Conservation (phyloP, 2,888 invertebrate species). For the Lepidochrysops patricia region DNA sequence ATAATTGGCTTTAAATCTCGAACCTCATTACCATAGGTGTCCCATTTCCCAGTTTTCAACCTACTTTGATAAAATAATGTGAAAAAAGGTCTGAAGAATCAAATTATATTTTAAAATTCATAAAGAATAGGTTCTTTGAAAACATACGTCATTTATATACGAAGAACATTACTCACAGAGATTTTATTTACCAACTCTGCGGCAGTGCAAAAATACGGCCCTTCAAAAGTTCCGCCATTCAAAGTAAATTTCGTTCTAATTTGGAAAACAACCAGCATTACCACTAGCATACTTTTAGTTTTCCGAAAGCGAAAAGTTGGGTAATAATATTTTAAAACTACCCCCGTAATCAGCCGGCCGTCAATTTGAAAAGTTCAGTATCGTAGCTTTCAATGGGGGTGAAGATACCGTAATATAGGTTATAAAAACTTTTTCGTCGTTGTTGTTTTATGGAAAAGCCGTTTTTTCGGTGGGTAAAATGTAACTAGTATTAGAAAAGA, state of each 20-base stretch:
- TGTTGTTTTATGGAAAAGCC: not conserved
- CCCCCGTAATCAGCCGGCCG: constrained; percentile 15
- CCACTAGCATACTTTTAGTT: constrained; percentile 13
- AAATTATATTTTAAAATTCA: no score
- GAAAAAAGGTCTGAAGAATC: no score
- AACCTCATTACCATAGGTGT: no score
- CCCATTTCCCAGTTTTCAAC: no score
- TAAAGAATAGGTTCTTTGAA: no score
- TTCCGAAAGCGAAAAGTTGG: constrained; percentile 4
- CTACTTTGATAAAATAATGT: no score
- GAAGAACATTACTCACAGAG: no score
- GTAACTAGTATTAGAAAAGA: no score
- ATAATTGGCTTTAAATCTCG: no score
- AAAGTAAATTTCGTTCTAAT: constrained; percentile 4
- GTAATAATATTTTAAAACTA: constrained; percentile 10
- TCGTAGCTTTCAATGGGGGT: not conserved
- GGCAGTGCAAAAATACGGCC: not conserved
- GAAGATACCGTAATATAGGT: constrained; percentile 1
- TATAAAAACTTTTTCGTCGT: not conserved
- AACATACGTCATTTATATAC: no score
- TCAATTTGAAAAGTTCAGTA: constrained; percentile 11
- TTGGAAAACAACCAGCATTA: not conserved
- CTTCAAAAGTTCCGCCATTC: not conserved
- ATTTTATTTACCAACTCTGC: no score
- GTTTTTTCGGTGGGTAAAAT: not conserved